A percentile compares a stretch with the other conserved stretches of the same genome.
Conservation (phyloP, 2,797 vertebrate genomes). For the Passerculus sandwichensis region DNA sequence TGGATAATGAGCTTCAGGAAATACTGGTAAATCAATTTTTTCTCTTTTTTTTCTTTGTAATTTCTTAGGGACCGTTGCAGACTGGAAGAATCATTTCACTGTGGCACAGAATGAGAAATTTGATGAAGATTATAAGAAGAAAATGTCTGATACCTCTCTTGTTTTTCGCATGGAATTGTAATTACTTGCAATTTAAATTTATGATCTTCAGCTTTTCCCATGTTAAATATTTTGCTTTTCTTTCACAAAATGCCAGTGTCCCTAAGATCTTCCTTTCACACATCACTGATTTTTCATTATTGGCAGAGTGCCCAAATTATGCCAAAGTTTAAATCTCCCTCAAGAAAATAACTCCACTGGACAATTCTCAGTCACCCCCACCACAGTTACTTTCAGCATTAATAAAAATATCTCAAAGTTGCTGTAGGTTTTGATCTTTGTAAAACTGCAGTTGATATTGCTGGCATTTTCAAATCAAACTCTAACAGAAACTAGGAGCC, state of each 20-base stretch:
- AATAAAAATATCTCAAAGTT: neutral
- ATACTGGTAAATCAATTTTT: neutral
- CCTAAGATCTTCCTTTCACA: neutral
- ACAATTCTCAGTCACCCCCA: neutral
- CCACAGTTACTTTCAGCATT: neutral
- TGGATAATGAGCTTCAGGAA: too few species aligned
- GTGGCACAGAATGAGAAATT: constrained; percentile 76
- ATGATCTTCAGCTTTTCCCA: neutral
- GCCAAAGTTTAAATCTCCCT: neutral
- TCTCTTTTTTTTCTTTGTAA: neutral
- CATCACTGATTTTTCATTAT: neutral
- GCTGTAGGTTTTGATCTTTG: neutral
- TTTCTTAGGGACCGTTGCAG: constrained; percentile 69
- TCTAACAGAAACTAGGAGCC: neutral
- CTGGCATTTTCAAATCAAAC: neutral
- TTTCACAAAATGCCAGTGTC: neutral
- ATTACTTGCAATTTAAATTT: neutral
- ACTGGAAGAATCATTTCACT: constrained; percentile 81
- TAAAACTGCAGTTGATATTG: neutral
- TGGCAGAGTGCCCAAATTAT: neutral
- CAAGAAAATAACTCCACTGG: neutral
- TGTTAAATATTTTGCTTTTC: neutral
- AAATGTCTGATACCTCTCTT: constrained; percentile 72
- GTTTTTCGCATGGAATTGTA: constrained; percentile 69
- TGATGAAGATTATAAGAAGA: constrained; percentile 73